These are phyloP conservation scores for Phymatocera aterrima DNA, from an alignment of 2,888 invertebrate genomes.

Conservation along the genomic window DNA sequence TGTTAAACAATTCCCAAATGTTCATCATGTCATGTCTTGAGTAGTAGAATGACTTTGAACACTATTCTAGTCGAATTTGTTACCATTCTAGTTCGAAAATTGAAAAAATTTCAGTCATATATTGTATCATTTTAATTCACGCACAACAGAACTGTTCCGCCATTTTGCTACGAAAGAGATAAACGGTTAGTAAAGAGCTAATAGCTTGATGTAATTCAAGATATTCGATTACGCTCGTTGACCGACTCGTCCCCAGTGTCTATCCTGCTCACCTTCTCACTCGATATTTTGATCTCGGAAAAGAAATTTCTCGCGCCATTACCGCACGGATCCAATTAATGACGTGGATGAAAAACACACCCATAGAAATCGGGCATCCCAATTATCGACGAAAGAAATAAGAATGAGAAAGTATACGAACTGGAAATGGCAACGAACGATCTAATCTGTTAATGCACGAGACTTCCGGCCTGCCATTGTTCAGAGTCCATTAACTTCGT, in stretches of 20 bases:
- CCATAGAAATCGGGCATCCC: background rate
- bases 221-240: background rate
- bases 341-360: background rate
- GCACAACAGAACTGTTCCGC: conserved; percentile 18
- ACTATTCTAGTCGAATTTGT: background rate
- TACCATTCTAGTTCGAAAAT: background rate
- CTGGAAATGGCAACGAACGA: conserved; percentile 14
- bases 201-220: background rate
- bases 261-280: background rate
- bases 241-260: background rate
- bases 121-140: background rate
- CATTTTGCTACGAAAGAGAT: conserved; percentile 34
- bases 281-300: background rate
- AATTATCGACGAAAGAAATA: background rate
- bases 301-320: background rate
- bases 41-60: background rate
- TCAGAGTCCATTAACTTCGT: conserved; percentile 35
- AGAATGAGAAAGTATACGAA: conserved; percentile 12
- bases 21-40: background rate
- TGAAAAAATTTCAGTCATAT: background rate
- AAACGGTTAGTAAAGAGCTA: conserved; percentile 19
- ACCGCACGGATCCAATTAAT: background rate
- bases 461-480: conserved; percentile 37
- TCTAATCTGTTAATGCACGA: conserved; percentile 41
- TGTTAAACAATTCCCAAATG: background rate